Evolutionary conservation across 2,113 vertebrate genomes (phyloP), one percentile per base, ranked within the genome.

Genomic region (Rissa tridactyla): DNA sequence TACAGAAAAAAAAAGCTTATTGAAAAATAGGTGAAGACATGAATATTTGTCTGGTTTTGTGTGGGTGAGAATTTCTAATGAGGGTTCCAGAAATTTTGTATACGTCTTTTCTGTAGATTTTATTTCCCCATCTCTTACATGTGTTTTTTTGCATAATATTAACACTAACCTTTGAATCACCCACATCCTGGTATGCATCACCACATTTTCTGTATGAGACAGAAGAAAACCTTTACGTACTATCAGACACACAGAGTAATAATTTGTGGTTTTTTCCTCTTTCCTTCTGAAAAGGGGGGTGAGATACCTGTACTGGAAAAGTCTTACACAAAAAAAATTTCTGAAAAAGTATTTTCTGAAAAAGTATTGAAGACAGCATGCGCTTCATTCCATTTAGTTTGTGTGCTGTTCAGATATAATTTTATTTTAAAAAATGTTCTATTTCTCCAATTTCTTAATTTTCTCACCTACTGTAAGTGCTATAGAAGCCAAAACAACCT

Each of bases 161-260:
- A 69, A 18, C 9, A 5, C 64, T 21, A 66, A 86, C 69, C 87
- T 94, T 90, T 92, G 90, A 49, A 54, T 84, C 93, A 84, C 65
- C 90, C 92, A 84, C 91, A 92, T 81, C 82, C 94, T 97, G 96
- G 58, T 32, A 5, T 55, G 82, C 79, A 82, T 79, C 69, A 82
- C 65, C 82, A 46, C 27, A 1, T 44, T 71, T 47, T 86, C 57
- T 58, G 82, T 64, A 4, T 54, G 86, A 88, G 85, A 72, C 83
- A 70, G 19, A 34, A 32, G 51, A 55, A 23, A 65, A 65, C 46
- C 34, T 64, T 91, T 15, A 13, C 6, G 3, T 58, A 40, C 42
- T n/a, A 54, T 46, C 29, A 70, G 71, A 44, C 60, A 62, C n/a
- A 12, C 7, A 14, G 30, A 44, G 40, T 70, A 89, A 65, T 52